These are phyloP conservation scores for Oxyura jamaicensis DNA, from an alignment of 2,113 vertebrate species.

Conservation along the genomic window DNA sequence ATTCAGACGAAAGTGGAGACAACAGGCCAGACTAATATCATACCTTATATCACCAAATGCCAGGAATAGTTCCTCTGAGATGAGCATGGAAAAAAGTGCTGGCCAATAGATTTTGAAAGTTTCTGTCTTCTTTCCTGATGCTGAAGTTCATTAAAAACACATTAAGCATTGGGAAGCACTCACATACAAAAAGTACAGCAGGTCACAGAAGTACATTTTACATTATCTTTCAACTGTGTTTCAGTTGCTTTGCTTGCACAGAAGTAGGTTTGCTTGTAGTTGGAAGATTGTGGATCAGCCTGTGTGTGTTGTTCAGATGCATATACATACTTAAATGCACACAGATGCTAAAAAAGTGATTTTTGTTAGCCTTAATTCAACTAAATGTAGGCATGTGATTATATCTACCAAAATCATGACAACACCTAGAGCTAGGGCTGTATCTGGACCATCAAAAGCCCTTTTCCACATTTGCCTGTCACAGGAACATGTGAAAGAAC, in stretches of 20 bases:
- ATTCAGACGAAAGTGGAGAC: neutral
- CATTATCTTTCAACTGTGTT: neutral
- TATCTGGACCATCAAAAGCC: neutral
- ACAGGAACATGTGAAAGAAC: neutral
- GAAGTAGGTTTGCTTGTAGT: neutral
- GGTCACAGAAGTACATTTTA: neutral
- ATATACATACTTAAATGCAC: neutral
- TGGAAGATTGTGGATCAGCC: neutral
- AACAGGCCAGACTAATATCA: neutral
- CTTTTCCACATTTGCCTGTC: neutral
- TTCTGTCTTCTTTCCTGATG: neutral
- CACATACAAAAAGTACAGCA: neutral
- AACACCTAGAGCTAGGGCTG: neutral
- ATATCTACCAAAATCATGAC: neutral
- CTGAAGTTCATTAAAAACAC: neutral
- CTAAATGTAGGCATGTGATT: neutral
- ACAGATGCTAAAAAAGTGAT: neutral
- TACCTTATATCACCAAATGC: accelerated
- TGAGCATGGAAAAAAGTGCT: neutral
- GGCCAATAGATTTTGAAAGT: neutral
- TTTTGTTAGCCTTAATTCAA: neutral
- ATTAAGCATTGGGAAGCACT: neutral
- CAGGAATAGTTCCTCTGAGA: neutral
- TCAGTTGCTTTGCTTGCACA: neutral
- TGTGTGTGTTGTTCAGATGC: neutral